Conservation (phyloP, 2,888 invertebrate genomes). For the Carabus problematicus region DNA sequence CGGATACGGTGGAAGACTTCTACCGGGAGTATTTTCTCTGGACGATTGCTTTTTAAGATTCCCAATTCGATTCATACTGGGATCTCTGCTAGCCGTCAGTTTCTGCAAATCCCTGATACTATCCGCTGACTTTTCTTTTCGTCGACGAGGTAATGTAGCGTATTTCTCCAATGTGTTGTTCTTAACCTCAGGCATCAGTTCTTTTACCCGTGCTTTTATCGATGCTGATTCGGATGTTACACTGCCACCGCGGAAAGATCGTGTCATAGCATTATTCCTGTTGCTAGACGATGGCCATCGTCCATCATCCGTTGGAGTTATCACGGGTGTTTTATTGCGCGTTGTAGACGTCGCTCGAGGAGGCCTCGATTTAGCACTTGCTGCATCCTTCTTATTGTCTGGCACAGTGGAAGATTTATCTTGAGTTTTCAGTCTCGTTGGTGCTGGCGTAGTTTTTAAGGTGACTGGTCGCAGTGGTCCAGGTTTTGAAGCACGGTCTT, state of each 20-base stretch:
- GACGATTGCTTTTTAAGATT: slow-evolving; percentile 48
- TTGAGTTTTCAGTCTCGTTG: background rate
- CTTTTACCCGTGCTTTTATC: slow-evolving; percentile 52
- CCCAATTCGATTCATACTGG: slow-evolving; percentile 45
- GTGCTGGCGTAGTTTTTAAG: slow-evolving; percentile 17
- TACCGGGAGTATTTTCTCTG: slow-evolving; percentile 51
- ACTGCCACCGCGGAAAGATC: slow-evolving; percentile 56
- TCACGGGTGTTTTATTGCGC: slow-evolving; percentile 61
- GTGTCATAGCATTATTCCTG: slow-evolving; percentile 56
- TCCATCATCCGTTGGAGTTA: slow-evolving; percentile 73
- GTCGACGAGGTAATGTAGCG: slow-evolving; percentile 78
- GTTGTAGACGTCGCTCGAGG: slow-evolving; percentile 42
- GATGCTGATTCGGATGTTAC: slow-evolving; percentile 55
- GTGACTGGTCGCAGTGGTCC: slow-evolving; percentile 24
- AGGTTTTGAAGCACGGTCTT: slow-evolving; percentile 14
- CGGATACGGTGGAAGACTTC: slow-evolving; percentile 60
- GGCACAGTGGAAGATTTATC: background rate
- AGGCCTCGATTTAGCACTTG: background rate
- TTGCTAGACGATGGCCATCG: slow-evolving; percentile 69
- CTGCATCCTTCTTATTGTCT: slow-evolving; percentile 27
- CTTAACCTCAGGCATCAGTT: slow-evolving; percentile 54
- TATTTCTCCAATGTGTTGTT: slow-evolving; percentile 72
- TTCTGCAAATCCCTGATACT: slow-evolving; percentile 57
- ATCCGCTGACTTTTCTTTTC: slow-evolving; percentile 69
- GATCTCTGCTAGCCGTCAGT: slow-evolving; percentile 46